Percentiles rank a stretch among this genome's conserved stretches.
Conservation (phyloP, 2,113 vertebrate species). For the Rallus limicola region DNA sequence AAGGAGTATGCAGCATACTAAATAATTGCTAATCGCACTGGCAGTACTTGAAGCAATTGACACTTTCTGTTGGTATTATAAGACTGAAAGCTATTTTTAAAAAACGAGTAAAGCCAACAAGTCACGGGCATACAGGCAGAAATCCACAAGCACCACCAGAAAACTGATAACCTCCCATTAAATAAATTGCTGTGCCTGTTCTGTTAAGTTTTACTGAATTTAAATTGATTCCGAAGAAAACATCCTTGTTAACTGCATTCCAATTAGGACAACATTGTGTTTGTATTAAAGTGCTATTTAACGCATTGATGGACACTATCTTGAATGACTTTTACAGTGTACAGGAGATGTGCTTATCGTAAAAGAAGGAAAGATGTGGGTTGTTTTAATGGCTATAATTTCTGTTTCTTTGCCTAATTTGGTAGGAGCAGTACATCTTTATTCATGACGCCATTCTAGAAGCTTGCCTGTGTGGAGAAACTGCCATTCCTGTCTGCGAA, state of each 20-base stretch:
- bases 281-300: neutral
- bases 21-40: neutral
- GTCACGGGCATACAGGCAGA: neutral
- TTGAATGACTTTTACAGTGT: conserved; percentile 16
- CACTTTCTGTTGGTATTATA: neutral
- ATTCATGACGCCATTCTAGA: conserved; percentile 99
- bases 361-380: neutral
- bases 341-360: neutral
- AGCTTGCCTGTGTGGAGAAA: conserved; percentile 98
- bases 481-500: conserved; percentile 95
- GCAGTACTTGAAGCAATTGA: conserved; percentile 1
- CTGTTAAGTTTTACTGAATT: neutral
- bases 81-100: neutral
- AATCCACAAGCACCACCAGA: neutral
- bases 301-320: neutral
- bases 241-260: neutral
- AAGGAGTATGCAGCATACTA: neutral
- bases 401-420: conserved; percentile 55
- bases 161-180: neutral
- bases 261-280: neutral
- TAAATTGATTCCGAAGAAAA: conserved; percentile 14
- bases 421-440: conserved; percentile 98
- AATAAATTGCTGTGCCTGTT: neutral
- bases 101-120: neutral
- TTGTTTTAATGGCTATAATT: conserved; percentile 18